Conservation (phyloP, 2,113 vertebrate genomes). For the Ellobius talpinus region DNA sequence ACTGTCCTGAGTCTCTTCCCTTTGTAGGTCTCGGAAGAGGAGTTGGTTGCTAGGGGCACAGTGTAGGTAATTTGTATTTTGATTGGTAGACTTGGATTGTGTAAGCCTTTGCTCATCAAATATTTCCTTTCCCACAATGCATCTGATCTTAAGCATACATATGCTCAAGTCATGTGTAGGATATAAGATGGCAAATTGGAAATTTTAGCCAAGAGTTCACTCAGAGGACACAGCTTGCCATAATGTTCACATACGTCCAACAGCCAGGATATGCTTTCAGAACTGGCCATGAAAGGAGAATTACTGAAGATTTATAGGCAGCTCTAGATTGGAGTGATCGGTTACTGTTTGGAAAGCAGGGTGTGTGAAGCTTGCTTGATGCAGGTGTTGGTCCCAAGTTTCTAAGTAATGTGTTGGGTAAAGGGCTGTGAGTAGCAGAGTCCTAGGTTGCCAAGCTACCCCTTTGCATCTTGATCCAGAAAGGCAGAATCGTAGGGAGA, state of each 20-base stretch:
- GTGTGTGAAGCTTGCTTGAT: not conserved
- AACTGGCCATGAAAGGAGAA: not conserved
- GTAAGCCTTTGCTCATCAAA: not conserved
- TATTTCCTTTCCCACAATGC: not conserved
- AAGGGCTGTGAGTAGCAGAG: not conserved
- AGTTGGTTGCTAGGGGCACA: not conserved
- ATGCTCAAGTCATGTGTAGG: not conserved
- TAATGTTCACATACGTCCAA: too few relatives aligned
- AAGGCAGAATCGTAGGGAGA: not conserved
- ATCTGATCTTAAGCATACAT: not conserved
- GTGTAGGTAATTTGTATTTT: not conserved
- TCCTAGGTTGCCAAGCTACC: not conserved
- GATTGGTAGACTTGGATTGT: not conserved
- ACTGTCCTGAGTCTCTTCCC: not conserved
- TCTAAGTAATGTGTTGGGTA: not conserved
- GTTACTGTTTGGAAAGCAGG: not conserved
- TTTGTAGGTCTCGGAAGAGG: not conserved
- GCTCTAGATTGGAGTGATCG: not conserved
- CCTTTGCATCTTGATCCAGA: not conserved
- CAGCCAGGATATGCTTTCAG: not conserved
- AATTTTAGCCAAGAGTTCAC: not conserved
- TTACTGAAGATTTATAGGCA: not conserved
- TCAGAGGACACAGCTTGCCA: not conserved
- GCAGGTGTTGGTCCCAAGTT: not conserved
- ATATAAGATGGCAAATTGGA: not conserved